A percentile compares a stretch with the other conserved stretches of the same genome.
These are phyloP conservation scores for Heloderma charlesbogerti DNA, from an alignment of 2,113 vertebrate genomes.

Conservation along the genomic window DNA sequence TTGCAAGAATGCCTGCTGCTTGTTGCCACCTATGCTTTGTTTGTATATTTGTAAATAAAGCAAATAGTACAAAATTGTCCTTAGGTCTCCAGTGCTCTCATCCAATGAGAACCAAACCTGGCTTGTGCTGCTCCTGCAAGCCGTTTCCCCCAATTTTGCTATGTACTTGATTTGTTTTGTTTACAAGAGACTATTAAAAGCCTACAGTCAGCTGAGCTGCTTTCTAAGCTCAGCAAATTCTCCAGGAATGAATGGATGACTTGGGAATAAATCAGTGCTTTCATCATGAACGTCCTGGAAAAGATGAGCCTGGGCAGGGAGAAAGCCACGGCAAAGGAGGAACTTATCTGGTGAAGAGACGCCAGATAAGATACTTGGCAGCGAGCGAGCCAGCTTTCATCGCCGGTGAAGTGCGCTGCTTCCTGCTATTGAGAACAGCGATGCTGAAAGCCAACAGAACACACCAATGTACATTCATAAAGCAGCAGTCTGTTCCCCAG, in stretches of 20 bases:
- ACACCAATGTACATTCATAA: slow-evolving; percentile 53
- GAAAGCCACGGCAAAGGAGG: not conserved
- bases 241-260: not conserved
- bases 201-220: not conserved
- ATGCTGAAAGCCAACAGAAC: slow-evolving; percentile 56
- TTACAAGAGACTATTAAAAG: not conserved
- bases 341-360: too few species aligned
- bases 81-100: not conserved
- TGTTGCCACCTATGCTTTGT: too few species aligned
- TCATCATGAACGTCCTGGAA: not conserved
- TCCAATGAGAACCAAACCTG: not conserved
- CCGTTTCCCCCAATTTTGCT: not conserved
- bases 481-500: slow-evolving; percentile 64
- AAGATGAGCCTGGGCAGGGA: not conserved
- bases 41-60: not conserved
- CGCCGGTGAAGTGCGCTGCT: slow-evolving; percentile 34
- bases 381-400: slow-evolving; percentile 23
- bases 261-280: not conserved
- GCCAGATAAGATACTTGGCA: slow-evolving; percentile 41
- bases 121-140: not conserved
- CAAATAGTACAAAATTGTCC: not conserved
- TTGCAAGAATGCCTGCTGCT: not conserved
- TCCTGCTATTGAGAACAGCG: slow-evolving; percentile 52
- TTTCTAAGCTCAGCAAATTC: slow-evolving; percentile 23
- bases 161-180: not conserved